Conservation (phyloP, 35 echinoderm and acorn worm genomes). For the Lytechinus variegatus region DNA sequence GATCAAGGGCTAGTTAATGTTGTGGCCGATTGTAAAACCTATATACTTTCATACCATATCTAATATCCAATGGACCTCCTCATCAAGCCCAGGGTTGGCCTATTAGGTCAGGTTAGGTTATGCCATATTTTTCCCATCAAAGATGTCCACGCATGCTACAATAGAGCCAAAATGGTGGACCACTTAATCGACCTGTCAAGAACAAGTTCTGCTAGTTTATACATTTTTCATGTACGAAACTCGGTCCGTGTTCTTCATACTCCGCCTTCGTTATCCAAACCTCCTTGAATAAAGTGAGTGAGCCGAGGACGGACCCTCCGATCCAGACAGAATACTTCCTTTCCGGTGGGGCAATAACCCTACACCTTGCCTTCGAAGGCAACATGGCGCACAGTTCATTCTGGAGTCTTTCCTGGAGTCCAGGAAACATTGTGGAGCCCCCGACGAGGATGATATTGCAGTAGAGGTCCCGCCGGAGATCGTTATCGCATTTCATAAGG, state of each 20-base stretch:
- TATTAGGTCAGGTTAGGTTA: too few relatives aligned
- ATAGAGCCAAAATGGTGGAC: too few relatives aligned
- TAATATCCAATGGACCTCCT: too few relatives aligned
- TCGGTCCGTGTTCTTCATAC: constrained; percentile 53
- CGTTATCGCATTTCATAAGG: constrained; percentile 49
- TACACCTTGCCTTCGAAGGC: background rate
- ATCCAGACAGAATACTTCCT: constrained; percentile 51
- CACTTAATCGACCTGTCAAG: background rate
- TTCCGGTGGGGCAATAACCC: background rate
- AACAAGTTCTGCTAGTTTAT: background rate
- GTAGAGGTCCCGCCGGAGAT: constrained; percentile 29
- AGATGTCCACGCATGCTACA: too few relatives aligned
- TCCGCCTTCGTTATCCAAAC: constrained; percentile 38
- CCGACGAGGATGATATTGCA: constrained; percentile 7
- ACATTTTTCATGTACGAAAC: constrained; percentile 33
- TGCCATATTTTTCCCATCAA: too few relatives aligned
- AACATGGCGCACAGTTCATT: constrained; percentile 28
- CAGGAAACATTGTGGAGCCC: constrained; percentile 27
- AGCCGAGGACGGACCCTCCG: constrained; percentile 49
- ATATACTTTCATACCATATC: too few relatives aligned
- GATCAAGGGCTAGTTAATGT: too few relatives aligned
- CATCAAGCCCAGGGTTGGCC: too few relatives aligned
- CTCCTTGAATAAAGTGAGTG: background rate
- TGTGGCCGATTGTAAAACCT: too few relatives aligned
- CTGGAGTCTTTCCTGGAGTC: constrained; percentile 8